Evolutionary conservation across 1,140 invertebrate genomes (phyloP).

Genomic region (Ditylenchus dipsaci): DNA sequence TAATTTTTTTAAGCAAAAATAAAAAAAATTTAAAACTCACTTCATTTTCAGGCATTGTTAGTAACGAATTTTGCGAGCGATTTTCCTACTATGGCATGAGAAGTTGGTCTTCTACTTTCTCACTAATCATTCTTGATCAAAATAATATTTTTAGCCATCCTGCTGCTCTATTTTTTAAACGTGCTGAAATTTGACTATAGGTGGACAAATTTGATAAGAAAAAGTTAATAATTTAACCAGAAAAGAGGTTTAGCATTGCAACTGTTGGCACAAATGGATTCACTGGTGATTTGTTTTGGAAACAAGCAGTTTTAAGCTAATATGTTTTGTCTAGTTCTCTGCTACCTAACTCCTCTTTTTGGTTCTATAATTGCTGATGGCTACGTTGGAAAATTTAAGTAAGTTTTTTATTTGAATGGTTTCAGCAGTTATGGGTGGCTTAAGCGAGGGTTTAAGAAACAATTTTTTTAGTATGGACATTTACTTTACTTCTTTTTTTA

Average conservation of each 20-base stretch:
- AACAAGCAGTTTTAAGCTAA: too few relatives aligned
- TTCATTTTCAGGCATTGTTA: not conserved
- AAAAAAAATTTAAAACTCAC: too few relatives aligned
- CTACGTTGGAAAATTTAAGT: conserved; percentile 70
- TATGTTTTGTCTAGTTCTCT: not conserved
- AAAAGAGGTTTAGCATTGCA: not conserved
- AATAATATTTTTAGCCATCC: conserved; percentile 65
- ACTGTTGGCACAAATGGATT: not conserved
- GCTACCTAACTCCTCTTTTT: conserved; percentile 77
- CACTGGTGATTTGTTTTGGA: not conserved
- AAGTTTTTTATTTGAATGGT: too few relatives aligned
- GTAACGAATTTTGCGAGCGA: conserved; percentile 24
- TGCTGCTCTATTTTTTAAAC: conserved; percentile 73
- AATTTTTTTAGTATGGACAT: not conserved
- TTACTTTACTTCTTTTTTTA: too few relatives aligned
- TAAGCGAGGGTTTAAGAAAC: not conserved
- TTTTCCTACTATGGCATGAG: conserved; percentile 76
- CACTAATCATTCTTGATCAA: too few relatives aligned
- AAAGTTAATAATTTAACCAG: not conserved
- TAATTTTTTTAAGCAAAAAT: not conserved
- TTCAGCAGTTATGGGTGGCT: too few relatives aligned
- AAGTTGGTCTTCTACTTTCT: conserved; percentile 60
- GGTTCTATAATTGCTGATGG: conserved; percentile 64
- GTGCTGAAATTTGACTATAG: conserved; percentile 68
- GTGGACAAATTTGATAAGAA: conserved; percentile 73